Evolutionary conservation across 2,888 invertebrate genomes (phyloP).

Genomic region (Xestia sexstrigata): DNA sequence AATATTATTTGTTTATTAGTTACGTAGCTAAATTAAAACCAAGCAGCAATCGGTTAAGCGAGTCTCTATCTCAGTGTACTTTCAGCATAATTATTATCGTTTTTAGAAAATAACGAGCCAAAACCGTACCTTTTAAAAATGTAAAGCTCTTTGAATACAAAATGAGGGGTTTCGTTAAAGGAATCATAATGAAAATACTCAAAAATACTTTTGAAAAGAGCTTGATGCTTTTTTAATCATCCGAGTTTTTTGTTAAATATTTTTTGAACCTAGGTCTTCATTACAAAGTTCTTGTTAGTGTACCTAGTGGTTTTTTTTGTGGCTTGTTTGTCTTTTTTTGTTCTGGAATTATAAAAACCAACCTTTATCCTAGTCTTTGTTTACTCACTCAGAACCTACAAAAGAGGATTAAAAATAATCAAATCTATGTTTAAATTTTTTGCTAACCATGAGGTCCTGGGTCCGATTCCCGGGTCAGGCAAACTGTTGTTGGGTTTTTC

Average conservation of each 20-base stretch:
- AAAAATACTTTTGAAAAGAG: constrained; percentile 28
- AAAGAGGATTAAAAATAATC: background rate
- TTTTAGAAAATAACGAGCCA: constrained; percentile 54
- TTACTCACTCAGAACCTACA: no score
- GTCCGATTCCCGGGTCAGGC: no score
- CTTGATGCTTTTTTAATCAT: constrained; percentile 12
- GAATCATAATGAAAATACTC: constrained; percentile 51
- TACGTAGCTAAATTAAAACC: background rate
- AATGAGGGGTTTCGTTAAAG: constrained; percentile 50
- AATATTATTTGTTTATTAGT: no score
- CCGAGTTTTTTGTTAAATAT: background rate
- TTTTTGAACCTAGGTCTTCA: background rate
- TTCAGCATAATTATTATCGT: constrained; percentile 55
- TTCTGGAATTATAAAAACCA: background rate
- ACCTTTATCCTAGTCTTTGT: no score
- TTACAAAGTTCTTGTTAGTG: background rate
- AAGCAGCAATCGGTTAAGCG: constrained; percentile 8
- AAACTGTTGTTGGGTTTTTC: no score
- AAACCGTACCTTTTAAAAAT: constrained; percentile 58
- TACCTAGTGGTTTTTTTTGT: background rate
- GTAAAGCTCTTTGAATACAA: constrained; percentile 55
- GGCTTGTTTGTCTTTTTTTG: constrained; percentile 1
- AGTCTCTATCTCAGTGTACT: constrained; percentile 26
- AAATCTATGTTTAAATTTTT: background rate
- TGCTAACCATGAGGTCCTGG: no score